Evolutionary conservation across 2,888 invertebrate genomes (phyloP), one percentile per base, ranked within the genome.

Genomic region (Aleiodes alternator): DNA sequence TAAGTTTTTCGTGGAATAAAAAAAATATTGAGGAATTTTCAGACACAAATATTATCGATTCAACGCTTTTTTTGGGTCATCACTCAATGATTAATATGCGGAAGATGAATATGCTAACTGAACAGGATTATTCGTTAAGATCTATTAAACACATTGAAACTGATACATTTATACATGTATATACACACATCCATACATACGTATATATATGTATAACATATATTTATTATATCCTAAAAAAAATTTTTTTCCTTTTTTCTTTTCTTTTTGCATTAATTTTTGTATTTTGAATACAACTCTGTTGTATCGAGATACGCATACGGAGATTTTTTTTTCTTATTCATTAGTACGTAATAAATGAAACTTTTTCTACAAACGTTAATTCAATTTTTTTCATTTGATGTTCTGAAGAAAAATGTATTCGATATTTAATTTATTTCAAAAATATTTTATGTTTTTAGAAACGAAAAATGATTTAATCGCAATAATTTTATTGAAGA

Each of bases 101-200:
- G 23, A 61, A 56, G 53, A 23, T 23, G 23, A 23, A 23, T 23
- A 23, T 59, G 59, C 38, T 34, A 3, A 34, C 4, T 68, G 14
- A 56, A 72, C 71, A 74, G 73, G 68, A 50, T 59, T 78, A 66
- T 79, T 75, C 72, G 74, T 76, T 78, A 79, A 74, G 75, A 69
- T 76, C 70, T 79, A 79, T 80, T 77, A 80, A 66, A 74, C 77
- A 79, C 71, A 53, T 16, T 23, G 72, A 78, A 76, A 79, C 78
- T 78, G 75, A 80, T 76, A 79, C 77, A 79, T 80, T 79, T 84
- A 84, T 84, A 85, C 82, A 83, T 82, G 81, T 82, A 80, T 82
- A 83, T 81, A 81, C 79, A 81, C 79, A 81, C 81, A 81, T 80
- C 83, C 74, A 81, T 76, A 70, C 72, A 66, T 69, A 76, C 76